Base-by-base conservation (phyloP, 2,888 invertebrate genomes). In the Drosophila limbata region DNA sequence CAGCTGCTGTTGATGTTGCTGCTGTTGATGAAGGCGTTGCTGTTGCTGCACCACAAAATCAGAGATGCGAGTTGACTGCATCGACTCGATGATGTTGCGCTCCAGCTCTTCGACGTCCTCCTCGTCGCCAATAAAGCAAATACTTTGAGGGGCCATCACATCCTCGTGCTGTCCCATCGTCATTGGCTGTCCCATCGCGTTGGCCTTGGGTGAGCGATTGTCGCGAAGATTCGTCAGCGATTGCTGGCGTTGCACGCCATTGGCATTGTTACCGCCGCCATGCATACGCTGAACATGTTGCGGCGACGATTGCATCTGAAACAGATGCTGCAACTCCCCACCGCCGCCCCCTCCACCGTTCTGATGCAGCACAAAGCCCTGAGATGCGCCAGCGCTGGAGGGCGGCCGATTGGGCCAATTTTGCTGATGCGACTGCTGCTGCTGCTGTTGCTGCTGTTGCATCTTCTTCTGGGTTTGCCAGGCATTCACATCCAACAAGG, bases 61-160 rank as follows among this genome's bases (percentile, higher is more conserved):
- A 4, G 90, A 83, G 52, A 91, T 80, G 65, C 85, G 82, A 45
- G 91, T 84, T 31, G 88, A 79, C 75, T 91, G 91, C 85, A 91
- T 88, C 8, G 90, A 88, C 65, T 92, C 92, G 55, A 91, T 91
- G 19, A 92, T 91, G 64, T 91, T 92, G 62, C 92, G 91, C 83
- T 93, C 93, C 48, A 92, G 89, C 70, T 92, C 92, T 6, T 93
- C 93, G 15, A 91, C 91, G 92, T 94, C 94, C 50, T 93, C 93
- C 25, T 95, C 94, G 92, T 94, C 95, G 90, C 97, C 97, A 81
- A 97, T 97, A 90, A 98, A 98, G 61, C 97, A 97, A 88, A 98
- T 97, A 93, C 96, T 97, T 92, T 98, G 98, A 0, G 98, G 97
- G 86, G 97, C 97, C 97, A 98, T 97, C 90, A 97, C 97, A 90